Evolutionary conservation across 1,140 invertebrate species (phyloP).

Genomic region (Drosophila santomea): DNA sequence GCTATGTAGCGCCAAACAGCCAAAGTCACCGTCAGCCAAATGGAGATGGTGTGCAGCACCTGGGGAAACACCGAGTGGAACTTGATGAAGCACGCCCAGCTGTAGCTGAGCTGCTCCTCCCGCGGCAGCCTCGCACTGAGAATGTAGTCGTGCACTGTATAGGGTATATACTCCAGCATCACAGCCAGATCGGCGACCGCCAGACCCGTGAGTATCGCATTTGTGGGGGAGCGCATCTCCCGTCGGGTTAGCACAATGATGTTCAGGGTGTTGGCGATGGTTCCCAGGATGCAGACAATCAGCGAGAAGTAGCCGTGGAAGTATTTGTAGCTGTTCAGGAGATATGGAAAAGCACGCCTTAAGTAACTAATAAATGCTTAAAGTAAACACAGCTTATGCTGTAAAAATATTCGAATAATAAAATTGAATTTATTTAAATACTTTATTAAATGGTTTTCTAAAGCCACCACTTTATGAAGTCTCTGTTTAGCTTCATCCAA

Average conservation of each 20-base stretch:
- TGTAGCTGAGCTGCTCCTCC: slow-evolving; percentile 87
- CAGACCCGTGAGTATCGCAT: slow-evolving; percentile 94
- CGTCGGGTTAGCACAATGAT: slow-evolving; percentile 96
- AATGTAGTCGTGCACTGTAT: slow-evolving; percentile 92
- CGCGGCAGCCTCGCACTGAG: slow-evolving; percentile 73
- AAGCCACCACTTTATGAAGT: not conserved
- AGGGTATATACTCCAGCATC: slow-evolving; percentile 97
- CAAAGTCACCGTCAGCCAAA: slow-evolving; percentile 95
- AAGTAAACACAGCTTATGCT: too few species aligned
- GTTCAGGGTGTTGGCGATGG: slow-evolving; percentile 96
- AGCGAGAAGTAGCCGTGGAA: slow-evolving; percentile 82
- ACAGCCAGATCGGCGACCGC: slow-evolving; percentile 96
- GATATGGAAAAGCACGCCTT: too few species aligned
- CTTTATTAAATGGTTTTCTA: too few species aligned
- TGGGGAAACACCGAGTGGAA: slow-evolving; percentile 94
- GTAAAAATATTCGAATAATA: too few species aligned
- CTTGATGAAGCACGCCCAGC: slow-evolving; percentile 92
- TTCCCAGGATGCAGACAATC: slow-evolving; percentile 94
- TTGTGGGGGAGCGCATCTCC: slow-evolving; percentile 94
- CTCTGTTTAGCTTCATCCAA: not conserved
- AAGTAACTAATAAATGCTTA: too few species aligned
- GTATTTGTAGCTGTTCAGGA: slow-evolving; percentile 66
- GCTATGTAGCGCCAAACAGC: slow-evolving; percentile 97
- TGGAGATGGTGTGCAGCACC: slow-evolving; percentile 96
- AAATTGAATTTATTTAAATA: too few species aligned